phyloP scores from a whole-genome alignment of 2,888 invertebrate genomes.

The Aphidius colemani region DNA sequence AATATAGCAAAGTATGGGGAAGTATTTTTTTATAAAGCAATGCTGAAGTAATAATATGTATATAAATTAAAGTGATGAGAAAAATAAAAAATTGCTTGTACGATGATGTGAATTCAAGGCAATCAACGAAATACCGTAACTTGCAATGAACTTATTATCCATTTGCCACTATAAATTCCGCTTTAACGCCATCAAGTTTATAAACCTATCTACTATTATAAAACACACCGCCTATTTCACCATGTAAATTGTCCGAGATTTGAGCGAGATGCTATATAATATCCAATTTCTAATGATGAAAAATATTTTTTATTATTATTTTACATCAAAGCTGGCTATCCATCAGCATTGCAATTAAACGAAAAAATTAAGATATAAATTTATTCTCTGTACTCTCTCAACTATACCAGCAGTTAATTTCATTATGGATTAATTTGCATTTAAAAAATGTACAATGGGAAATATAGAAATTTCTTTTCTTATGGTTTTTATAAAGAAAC shows the following conservation, averaged over 20 bases:
- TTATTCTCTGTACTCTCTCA: too few relatives aligned
- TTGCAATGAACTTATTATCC: constrained; percentile 29
- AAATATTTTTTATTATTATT: constrained; percentile 30
- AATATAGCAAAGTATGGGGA: background rate
- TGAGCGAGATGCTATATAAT: constrained; percentile 47
- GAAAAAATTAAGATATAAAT: constrained; percentile 42
- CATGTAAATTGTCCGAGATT: constrained; percentile 52
- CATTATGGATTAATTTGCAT: too few relatives aligned
- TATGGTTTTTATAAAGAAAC: too few relatives aligned
- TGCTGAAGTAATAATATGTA: background rate
- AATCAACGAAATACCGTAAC: constrained; percentile 53
- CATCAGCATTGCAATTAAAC: constrained; percentile 47
- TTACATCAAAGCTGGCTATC: constrained; percentile 22
- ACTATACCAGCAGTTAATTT: too few relatives aligned
- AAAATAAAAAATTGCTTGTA: constrained; percentile 18
- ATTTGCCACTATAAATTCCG: constrained; percentile 14
- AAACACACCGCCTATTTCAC: constrained; percentile 29
- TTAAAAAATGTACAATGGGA: too few relatives aligned
- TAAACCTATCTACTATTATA: constrained; percentile 35
- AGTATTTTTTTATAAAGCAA: background rate
- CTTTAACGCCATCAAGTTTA: constrained; percentile 27
- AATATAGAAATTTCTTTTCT: too few relatives aligned
- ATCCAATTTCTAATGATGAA: constrained; percentile 54
- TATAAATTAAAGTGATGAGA: background rate
- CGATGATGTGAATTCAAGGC: constrained; percentile 41